These are phyloP conservation scores for Heliconius ismenius DNA, from an alignment of 2,888 invertebrate genomes.

Conservation along the genomic window DNA sequence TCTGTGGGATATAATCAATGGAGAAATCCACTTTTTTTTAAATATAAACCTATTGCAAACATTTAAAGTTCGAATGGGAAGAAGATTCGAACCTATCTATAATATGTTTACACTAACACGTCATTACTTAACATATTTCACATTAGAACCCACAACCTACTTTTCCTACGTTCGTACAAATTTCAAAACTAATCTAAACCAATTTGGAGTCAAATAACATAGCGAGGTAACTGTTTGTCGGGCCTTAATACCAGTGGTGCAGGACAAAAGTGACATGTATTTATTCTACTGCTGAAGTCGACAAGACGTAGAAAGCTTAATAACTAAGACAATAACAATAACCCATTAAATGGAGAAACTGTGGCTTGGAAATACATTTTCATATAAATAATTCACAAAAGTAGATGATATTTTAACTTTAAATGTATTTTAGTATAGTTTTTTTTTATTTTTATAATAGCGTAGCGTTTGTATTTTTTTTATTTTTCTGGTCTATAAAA, in stretches of 20 bases:
- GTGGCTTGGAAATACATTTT: slow-evolving; percentile 23
- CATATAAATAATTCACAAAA: slow-evolving; percentile 13
- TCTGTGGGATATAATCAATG: too few relatives aligned
- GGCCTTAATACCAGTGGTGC: slow-evolving; percentile 8
- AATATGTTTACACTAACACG: background rate
- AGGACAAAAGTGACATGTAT: slow-evolving; percentile 6
- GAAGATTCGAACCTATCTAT: too few relatives aligned
- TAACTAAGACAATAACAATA: slow-evolving; percentile 39
- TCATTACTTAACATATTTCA: background rate
- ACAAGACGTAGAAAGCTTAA: slow-evolving; percentile 24
- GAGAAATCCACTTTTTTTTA: too few relatives aligned
- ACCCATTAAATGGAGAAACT: slow-evolving; percentile 38
- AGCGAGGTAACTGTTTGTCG: slow-evolving; percentile 10
- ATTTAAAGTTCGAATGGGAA: too few relatives aligned
- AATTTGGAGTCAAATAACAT: slow-evolving; percentile 21
- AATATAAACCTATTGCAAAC: too few relatives aligned
- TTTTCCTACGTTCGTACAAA: background rate
- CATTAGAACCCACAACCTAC: background rate
- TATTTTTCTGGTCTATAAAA: too few relatives aligned
- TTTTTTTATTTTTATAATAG: too few relatives aligned
- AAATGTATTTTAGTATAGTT: too few relatives aligned
- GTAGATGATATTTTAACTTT: too few relatives aligned
- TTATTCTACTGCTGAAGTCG: slow-evolving; percentile 13
- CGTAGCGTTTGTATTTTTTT: too few relatives aligned
- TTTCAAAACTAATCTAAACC: slow-evolving; percentile 4